These are phyloP conservation scores for Eupithecia exiguata DNA, from an alignment of 2,888 invertebrate species.

Conservation along the genomic window DNA sequence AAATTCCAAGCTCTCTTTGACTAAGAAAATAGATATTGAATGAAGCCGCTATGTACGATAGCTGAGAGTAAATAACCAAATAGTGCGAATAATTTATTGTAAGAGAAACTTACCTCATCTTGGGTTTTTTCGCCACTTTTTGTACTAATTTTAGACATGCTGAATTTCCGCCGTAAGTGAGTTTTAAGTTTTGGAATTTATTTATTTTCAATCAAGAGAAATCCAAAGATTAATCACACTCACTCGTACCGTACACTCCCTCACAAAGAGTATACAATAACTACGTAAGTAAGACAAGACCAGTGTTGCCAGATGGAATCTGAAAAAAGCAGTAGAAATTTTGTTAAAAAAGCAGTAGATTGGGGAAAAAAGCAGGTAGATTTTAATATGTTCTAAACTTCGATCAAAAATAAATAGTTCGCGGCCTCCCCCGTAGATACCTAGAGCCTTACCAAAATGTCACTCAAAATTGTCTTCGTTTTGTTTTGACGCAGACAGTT, in stretches of 20 bases:
- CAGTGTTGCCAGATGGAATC: too few relatives aligned
- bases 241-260: not conserved
- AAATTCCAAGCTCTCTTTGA: not conserved
- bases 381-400: too few relatives aligned
- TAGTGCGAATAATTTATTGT: not conserved
- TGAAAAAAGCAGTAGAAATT: too few relatives aligned
- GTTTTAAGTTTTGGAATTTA: constrained; percentile 1
- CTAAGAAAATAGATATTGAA: not conserved
- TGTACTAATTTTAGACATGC: constrained; percentile 67
- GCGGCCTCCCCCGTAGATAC: too few relatives aligned
- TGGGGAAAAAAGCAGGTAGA: too few relatives aligned
- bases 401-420: too few relatives aligned
- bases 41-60: not conserved
- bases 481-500: too few relatives aligned
- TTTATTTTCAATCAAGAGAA: not conserved
- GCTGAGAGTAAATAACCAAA: not conserved
- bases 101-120: constrained; percentile 85
- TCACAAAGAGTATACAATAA: too few relatives aligned
- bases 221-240: not conserved
- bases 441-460: too few relatives aligned
- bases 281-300: too few relatives aligned
- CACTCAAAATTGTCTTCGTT: too few relatives aligned
- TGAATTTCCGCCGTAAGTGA: constrained; percentile 28
- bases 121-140: constrained; percentile 83
- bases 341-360: too few relatives aligned